Percentiles rank a stretch among this genome's conserved stretches.
Evolutionary conservation across 2,888 invertebrate genomes (phyloP).

Genomic region (Noctuana brunneofusca): DNA sequence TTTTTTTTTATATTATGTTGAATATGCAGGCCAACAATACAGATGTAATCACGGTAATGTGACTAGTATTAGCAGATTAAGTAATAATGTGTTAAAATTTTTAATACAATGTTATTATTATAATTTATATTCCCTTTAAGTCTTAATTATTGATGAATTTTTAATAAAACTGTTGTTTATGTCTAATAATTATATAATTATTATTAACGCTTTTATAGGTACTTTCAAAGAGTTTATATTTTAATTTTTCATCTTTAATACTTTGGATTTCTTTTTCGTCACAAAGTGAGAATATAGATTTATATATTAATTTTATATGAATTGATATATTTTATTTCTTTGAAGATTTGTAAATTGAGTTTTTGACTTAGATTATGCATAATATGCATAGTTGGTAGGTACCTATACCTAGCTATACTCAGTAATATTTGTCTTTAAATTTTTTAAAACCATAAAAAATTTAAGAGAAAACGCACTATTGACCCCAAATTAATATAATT

Average conservation of each 20-base stretch:
- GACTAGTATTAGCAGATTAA: slow-evolving; percentile 45
- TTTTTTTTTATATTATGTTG: background rate
- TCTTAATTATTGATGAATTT: slow-evolving; percentile 10
- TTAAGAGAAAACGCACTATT: background rate
- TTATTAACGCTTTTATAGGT: slow-evolving; percentile 28
- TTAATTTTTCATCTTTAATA: background rate
- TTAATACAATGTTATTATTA: slow-evolving; percentile 29
- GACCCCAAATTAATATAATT: background rate
- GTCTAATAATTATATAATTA: slow-evolving; percentile 21
- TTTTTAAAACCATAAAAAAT: background rate
- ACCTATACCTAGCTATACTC: too few relatives aligned
- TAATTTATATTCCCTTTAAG: slow-evolving; percentile 52
- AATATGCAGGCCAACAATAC: background rate
- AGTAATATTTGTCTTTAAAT: too few relatives aligned
- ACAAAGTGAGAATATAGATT: slow-evolving; percentile 29
- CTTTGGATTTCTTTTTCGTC: slow-evolving; percentile 20
- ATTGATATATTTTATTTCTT: background rate
- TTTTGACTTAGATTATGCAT: too few relatives aligned
- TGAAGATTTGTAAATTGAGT: background rate
- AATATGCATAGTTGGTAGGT: background rate
- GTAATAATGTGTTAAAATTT: slow-evolving; percentile 50
- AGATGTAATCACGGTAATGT: background rate
- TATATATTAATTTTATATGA: background rate
- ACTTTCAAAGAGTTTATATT: slow-evolving; percentile 7
- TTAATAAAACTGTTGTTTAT: slow-evolving; percentile 29